Conservation (phyloP, 2,113 vertebrate genomes). For the Heterochromis multidens region DNA sequence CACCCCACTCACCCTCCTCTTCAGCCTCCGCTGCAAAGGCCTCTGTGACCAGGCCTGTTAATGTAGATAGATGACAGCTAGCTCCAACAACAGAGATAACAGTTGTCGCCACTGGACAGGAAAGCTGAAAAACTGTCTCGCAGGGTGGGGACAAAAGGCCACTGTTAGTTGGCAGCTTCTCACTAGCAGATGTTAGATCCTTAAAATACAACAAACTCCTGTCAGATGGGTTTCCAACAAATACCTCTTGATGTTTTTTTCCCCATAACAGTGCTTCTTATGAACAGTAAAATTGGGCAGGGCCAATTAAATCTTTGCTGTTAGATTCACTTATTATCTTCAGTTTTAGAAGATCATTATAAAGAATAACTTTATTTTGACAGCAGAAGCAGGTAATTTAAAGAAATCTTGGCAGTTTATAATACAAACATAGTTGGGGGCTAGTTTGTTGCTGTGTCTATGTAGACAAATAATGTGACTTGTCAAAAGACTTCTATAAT, state of each 20-base stretch:
- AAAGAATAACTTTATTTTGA: constrained; percentile 14
- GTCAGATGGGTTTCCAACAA: constrained; percentile 24
- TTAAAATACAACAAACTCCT: constrained; percentile 39
- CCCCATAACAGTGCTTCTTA: neutral
- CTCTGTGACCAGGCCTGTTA: constrained; percentile 17
- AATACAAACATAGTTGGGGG: neutral
- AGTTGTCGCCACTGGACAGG: constrained; percentile 33
- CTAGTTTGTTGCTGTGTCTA: neutral
- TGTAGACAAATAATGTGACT: neutral
- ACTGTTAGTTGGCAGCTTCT: constrained; percentile 37
- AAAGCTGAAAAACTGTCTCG: neutral
- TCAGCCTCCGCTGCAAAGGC: neutral
- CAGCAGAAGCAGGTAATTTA: neutral
- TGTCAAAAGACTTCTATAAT: neutral
- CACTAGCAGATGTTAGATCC: constrained; percentile 53
- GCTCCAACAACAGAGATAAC: constrained; percentile 23
- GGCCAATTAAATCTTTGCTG: constrained; percentile 48
- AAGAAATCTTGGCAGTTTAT: neutral
- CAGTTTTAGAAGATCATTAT: neutral
- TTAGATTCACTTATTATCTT: constrained; percentile 9
- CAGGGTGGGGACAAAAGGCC: neutral
- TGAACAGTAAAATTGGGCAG: neutral
- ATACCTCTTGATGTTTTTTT: neutral
- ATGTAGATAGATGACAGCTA: constrained; percentile 51
- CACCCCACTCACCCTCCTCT: neutral